phyloP scores from a whole-genome alignment of 2,113 vertebrate genomes.

The Chiloscyllium plagiosum region DNA sequence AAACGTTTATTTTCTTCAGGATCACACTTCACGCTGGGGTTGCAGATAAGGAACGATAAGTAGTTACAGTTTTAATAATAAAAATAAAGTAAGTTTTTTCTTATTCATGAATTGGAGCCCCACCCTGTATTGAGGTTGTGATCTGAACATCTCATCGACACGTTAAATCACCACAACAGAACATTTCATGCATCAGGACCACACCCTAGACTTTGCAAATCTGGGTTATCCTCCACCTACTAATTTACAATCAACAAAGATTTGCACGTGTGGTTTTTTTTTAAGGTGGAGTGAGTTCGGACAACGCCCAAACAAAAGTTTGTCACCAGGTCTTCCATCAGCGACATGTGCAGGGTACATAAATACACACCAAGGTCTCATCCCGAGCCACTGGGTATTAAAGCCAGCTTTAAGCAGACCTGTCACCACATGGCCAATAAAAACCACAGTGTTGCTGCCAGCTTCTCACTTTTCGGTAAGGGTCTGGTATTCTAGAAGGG shows the following conservation, averaged over 20 bases:
- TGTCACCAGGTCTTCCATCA: background rate
- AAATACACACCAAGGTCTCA: background rate
- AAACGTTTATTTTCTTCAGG: slow-evolving; percentile 1
- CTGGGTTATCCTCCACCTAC: background rate
- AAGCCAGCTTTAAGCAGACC: too few relatives aligned
- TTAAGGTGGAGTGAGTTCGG: background rate
- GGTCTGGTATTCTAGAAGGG: too few relatives aligned
- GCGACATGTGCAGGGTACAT: background rate
- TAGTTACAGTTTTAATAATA: background rate
- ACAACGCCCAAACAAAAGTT: slow-evolving; percentile 1
- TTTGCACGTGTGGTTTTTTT: background rate
- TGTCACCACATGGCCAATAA: too few relatives aligned
- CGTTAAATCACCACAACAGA: slow-evolving; percentile 8
- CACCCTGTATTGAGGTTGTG: background rate
- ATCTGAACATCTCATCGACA: background rate
- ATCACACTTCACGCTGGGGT: background rate
- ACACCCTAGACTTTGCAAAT: slow-evolving; percentile 3
- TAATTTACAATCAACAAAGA: background rate
- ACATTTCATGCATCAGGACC: background rate
- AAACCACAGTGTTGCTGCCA: too few relatives aligned
- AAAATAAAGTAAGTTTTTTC: background rate
- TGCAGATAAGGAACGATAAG: background rate
- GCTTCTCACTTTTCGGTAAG: too few relatives aligned
- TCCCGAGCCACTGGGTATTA: too few relatives aligned
- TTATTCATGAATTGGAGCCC: background rate